These are phyloP conservation scores for Drosophila anomalata DNA, from an alignment of 2,888 invertebrate genomes.

Conservation along the genomic window DNA sequence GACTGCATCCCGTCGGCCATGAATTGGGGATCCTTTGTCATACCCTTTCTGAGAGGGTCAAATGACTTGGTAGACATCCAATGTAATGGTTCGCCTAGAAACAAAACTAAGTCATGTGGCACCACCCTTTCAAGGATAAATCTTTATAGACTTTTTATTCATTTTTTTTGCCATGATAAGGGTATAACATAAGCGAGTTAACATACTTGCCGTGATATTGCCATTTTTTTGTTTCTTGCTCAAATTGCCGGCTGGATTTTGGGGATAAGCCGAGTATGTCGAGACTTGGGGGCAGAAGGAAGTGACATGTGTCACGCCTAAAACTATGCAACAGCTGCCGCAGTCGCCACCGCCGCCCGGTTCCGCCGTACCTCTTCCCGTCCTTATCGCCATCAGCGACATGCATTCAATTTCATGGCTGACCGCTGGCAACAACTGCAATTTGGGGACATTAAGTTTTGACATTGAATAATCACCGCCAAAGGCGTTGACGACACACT, in stretches of 20 bases:
- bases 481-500: constrained; percentile 69
- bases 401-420: constrained; percentile 73
- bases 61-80: background rate
- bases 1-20: constrained; percentile 16
- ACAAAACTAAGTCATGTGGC: background rate
- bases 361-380: background rate
- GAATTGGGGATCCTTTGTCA: constrained; percentile 20
- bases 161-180: background rate
- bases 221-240: constrained; percentile 24
- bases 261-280: constrained; percentile 29
- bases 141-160: background rate
- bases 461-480: constrained; percentile 74
- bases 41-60: constrained; percentile 6
- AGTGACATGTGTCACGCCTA: constrained; percentile 52
- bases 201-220: background rate
- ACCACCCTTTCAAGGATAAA: too few relatives aligned
- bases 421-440: constrained; percentile 72
- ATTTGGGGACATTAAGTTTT: constrained; percentile 74
- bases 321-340: constrained; percentile 68
- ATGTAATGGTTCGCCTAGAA: background rate
- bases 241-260: constrained; percentile 62
- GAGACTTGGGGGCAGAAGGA: constrained; percentile 23
- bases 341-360: background rate
- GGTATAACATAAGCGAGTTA: background rate
- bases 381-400: constrained; percentile 10